Percentiles rank a stretch among this genome's conserved stretches.
Conservation (phyloP, 2,113 vertebrate species). For the Misgurnus mizolepis region DNA sequence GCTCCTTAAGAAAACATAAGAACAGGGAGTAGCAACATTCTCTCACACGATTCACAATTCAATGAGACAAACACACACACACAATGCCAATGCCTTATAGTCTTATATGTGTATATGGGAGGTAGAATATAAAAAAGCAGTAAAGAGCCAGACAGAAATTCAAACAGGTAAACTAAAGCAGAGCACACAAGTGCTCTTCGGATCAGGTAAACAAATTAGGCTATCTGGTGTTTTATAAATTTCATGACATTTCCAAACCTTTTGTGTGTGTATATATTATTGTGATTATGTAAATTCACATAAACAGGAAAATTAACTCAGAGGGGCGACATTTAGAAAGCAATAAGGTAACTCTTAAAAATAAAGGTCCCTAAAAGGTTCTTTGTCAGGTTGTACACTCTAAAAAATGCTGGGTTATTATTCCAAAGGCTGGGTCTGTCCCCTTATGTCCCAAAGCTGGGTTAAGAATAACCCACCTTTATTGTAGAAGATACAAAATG, state of each 20-base stretch:
- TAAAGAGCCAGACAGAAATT: neutral
- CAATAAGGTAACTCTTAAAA: too few relatives aligned
- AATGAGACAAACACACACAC: conserved; percentile 50
- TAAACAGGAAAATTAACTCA: neutral
- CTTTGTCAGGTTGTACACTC: too few relatives aligned
- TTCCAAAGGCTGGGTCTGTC: too few relatives aligned
- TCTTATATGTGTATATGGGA: conserved; percentile 11
- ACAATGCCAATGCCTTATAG: neutral
- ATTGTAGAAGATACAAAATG: too few relatives aligned
- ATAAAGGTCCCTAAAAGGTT: too few relatives aligned
- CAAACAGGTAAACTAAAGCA: neutral
- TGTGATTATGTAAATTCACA: neutral
- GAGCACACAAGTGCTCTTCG: neutral
- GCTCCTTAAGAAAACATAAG: conserved; percentile 25
- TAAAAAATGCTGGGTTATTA: too few relatives aligned
- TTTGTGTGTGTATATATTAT: conserved; percentile 11
- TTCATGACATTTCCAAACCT: conserved; percentile 38
- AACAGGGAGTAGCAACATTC: conserved; percentile 5
- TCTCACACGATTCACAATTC: conserved; percentile 4
- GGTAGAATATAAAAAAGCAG: conserved; percentile 42
- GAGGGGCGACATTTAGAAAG: neutral
- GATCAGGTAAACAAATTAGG: neutral
- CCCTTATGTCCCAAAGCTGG: too few relatives aligned
- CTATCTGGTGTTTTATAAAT: conserved; percentile 14
- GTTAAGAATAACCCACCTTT: too few relatives aligned